These are phyloP conservation scores for Burhinus bistriatus DNA, from an alignment of 2,113 vertebrate genomes.

Conservation along the genomic window DNA sequence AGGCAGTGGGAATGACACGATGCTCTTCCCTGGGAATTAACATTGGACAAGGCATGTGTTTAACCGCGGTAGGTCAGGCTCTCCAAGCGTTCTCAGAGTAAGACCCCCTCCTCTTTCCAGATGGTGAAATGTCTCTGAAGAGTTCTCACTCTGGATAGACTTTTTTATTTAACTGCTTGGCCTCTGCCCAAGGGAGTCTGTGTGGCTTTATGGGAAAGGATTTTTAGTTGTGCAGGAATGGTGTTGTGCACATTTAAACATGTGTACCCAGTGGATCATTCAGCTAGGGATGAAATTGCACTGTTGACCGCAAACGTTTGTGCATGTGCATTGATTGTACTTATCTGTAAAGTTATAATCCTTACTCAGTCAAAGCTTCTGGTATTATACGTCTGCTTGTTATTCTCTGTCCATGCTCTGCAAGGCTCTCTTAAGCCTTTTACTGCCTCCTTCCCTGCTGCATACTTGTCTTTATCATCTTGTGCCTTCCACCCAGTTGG, in stretches of 20 bases:
- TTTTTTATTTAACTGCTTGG: conserved; percentile 49
- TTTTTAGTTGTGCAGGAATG: neutral
- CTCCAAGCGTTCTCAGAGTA: neutral
- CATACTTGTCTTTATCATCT: neutral
- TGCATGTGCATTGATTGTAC: neutral
- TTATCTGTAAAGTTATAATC: conserved; percentile 6
- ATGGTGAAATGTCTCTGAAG: conserved; percentile 40
- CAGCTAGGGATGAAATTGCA: neutral
- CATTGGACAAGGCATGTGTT: neutral
- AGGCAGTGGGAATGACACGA: neutral
- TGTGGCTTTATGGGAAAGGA: conserved; percentile 53
- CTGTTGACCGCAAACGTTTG: neutral
- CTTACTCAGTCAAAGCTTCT: neutral
- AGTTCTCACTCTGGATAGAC: conserved; percentile 7
- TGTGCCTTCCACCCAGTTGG: neutral
- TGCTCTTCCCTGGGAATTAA: neutral
- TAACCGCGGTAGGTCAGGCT: neutral
- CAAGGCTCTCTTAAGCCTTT: neutral
- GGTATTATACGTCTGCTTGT: neutral
- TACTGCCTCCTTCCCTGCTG: neutral
- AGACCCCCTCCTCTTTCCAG: conserved; percentile 40
- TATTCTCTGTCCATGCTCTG: neutral
- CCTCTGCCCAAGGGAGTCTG: conserved; percentile 38
- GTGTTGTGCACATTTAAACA: neutral
- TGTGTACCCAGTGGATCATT: neutral